Evolutionary conservation across 2,888 invertebrate species (phyloP).

Genomic region (Microctonus brassicae): DNA sequence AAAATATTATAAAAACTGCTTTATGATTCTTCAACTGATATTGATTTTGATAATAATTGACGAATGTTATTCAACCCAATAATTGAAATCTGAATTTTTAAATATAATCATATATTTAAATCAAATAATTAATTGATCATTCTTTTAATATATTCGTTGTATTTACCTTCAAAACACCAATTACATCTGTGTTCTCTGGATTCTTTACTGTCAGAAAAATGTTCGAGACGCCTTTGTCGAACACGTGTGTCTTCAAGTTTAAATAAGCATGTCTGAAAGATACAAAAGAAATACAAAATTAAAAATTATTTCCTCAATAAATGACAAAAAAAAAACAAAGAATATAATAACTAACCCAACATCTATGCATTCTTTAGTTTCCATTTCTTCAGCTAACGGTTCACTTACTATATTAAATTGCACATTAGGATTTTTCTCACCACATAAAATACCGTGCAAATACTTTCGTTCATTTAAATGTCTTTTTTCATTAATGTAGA

Average conservation of each 20-base stretch:
- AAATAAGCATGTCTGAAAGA: conserved; percentile 54
- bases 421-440: conserved; percentile 51
- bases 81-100: conserved; percentile 49
- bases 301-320: conserved; percentile 2
- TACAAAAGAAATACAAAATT: conserved; percentile 8
- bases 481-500: conserved; percentile 50
- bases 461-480: conserved; percentile 51
- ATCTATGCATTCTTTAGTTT: conserved; percentile 59
- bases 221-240: conserved; percentile 42
- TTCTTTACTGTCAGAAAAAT: conserved; percentile 51
- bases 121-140: neutral
- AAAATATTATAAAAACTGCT: neutral
- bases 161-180: conserved; percentile 58
- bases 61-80: conserved; percentile 50
- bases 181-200: conserved; percentile 43
- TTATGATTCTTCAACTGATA: neutral
- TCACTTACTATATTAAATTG: conserved; percentile 60
- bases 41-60: conserved; percentile 41
- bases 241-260: conserved; percentile 55
- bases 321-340: neutral
- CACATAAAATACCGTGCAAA: conserved; percentile 54
- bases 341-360: conserved; percentile 53
- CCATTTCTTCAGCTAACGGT: conserved; percentile 54
- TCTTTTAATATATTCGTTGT: conserved; percentile 10
- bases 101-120: neutral